A percentile compares a stretch with the other conserved stretches of the same genome.
These are phyloP conservation scores for Anthopleura sola DNA, from an alignment of 64 coral and sea anemone species.

Conservation along the genomic window DNA sequence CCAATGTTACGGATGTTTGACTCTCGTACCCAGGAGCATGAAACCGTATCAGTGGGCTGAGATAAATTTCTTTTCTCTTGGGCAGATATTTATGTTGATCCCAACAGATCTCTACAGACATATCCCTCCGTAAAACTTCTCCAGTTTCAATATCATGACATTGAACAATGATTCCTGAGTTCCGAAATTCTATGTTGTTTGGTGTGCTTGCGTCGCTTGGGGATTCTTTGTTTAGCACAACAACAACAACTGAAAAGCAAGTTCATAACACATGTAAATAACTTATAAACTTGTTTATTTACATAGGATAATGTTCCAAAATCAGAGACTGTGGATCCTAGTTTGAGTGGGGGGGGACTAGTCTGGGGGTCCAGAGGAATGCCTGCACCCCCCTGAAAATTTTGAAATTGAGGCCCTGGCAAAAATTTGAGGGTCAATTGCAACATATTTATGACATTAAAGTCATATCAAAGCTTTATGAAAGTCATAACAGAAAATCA, in stretches of 20 bases:
- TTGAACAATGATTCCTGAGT: conserved; percentile 26
- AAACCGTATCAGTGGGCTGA: conserved; percentile 47
- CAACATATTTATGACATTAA: no score
- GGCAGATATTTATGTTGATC: background rate
- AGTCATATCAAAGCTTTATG: no score
- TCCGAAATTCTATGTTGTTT: conserved; percentile 22
- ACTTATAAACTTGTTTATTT: no score
- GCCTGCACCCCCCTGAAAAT: no score
- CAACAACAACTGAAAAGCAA: background rate
- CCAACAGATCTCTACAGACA: background rate
- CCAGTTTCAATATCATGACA: conserved; percentile 14
- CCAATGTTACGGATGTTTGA: background rate
- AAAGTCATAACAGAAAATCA: no score
- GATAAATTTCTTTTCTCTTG: conserved; percentile 19
- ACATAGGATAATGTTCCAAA: no score
- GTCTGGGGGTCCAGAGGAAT: no score
- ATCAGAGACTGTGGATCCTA: no score
- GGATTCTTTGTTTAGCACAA: background rate
- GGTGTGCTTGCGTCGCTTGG: conserved; percentile 6
- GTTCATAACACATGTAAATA: background rate
- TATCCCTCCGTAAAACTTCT: background rate
- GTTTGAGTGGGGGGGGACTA: no score
- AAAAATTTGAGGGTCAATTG: no score
- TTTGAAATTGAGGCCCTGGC: no score
- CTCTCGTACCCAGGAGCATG: background rate